phyloP scores from a whole-genome alignment of 2,888 invertebrate genomes.

The Eumacrocentrus americanus region DNA sequence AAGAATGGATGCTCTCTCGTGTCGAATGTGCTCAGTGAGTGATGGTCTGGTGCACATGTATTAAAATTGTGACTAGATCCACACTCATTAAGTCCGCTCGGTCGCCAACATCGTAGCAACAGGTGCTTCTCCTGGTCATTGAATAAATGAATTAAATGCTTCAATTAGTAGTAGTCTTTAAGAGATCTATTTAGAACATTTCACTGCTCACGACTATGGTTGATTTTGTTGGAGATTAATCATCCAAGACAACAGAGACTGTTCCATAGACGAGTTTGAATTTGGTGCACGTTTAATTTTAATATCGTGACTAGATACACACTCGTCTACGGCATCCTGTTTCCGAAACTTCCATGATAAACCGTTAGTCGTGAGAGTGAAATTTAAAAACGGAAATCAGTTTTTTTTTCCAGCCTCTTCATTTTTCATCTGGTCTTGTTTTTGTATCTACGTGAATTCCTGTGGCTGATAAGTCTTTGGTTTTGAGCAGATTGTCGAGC shows the following conservation, averaged over 20 bases:
- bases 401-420: constrained; percentile 11
- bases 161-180: no score
- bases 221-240: no score
- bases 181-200: background rate
- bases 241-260: constrained; percentile 56
- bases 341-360: constrained; percentile 35
- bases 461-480: constrained; percentile 24
- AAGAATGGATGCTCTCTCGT: background rate
- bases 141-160: background rate
- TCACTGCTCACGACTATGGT: constrained; percentile 8
- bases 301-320: constrained; percentile 84
- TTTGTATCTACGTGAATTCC: background rate
- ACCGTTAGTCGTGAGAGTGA: constrained; percentile 9
- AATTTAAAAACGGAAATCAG: constrained; percentile 4
- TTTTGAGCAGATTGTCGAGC: constrained; percentile 46
- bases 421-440: background rate
- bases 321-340: constrained; percentile 77
- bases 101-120: constrained; percentile 44
- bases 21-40: constrained; percentile 69
- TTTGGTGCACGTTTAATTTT: constrained; percentile 72
- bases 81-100: constrained; percentile 79
- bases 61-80: constrained; percentile 82
- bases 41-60: constrained; percentile 73
- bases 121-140: background rate
- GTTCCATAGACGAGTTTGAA: constrained; percentile 81